A percentile compares a stretch with the other conserved stretches of the same genome.
phyloP scores from a whole-genome alignment of 35 echinoderm and acorn worm species.

The Ophiothrix spiculata region DNA sequence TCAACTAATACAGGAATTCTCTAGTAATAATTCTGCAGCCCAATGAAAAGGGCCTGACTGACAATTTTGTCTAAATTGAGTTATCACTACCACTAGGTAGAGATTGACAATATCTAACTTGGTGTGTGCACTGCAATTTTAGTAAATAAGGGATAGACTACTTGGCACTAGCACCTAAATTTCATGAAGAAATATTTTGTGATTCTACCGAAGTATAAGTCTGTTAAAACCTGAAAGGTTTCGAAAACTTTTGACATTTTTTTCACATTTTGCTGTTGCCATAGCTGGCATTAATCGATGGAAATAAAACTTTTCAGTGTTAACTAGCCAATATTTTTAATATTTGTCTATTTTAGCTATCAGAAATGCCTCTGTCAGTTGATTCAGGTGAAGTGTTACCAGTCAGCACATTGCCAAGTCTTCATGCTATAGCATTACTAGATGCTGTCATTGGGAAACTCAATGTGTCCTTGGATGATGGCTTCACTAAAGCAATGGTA shows the following conservation, averaged over 20 bases:
- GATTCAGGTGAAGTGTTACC: constrained; percentile 33
- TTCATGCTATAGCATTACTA: constrained; percentile 68
- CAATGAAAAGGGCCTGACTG: not conserved
- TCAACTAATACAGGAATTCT: not conserved
- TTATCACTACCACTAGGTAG: no score
- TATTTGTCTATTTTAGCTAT: constrained; percentile 10
- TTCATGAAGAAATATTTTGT: no score
- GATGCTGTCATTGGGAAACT: constrained; percentile 81
- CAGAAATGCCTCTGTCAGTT: constrained; percentile 46
- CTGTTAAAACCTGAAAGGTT: not conserved
- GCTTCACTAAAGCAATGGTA: constrained; percentile 58
- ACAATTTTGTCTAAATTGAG: no score
- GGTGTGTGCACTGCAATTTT: no score
- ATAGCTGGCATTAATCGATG: no score
- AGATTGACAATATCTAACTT: no score
- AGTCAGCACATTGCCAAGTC: constrained; percentile 52
- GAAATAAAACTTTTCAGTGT: no score
- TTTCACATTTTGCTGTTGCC: not conserved
- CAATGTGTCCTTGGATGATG: constrained; percentile 61
- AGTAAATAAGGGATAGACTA: no score
- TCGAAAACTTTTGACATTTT: not conserved
- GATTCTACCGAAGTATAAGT: no score
- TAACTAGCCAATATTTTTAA: no score
- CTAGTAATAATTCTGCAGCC: not conserved
- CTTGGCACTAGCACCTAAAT: no score